Evolutionary conservation across 2,113 vertebrate genomes (phyloP).

Genomic region (Gnathonemus longibarbis): DNA sequence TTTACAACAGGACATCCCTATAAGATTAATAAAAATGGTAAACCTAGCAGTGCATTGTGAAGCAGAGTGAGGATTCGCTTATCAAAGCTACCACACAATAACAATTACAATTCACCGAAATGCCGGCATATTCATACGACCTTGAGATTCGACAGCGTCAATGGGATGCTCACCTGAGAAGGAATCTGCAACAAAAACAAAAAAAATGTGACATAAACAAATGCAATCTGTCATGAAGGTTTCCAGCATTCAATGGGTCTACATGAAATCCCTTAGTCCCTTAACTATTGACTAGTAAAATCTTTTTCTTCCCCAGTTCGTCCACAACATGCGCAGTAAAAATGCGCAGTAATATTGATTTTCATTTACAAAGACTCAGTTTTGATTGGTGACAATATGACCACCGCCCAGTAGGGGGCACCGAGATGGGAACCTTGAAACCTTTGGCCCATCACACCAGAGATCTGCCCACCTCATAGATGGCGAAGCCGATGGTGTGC

Average conservation of each 20-base stretch:
- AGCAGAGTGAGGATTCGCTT: not conserved
- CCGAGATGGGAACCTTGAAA: not conserved
- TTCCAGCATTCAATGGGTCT: not conserved
- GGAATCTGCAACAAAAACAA: conserved; percentile 48
- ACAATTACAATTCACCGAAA: not conserved
- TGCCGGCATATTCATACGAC: not conserved
- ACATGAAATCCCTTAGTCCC: not conserved
- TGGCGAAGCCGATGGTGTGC: conserved; percentile 88
- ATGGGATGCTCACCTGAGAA: conserved; percentile 47
- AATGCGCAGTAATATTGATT: not conserved
- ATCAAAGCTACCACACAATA: not conserved
- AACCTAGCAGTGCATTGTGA: not conserved
- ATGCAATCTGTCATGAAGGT: not conserved
- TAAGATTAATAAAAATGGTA: not conserved
- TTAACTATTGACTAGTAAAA: not conserved
- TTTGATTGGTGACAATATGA: not conserved
- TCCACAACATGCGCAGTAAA: not conserved
- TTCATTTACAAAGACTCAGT: not conserved
- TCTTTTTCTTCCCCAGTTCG: not conserved
- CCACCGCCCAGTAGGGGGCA: not conserved
- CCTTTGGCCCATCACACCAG: not conserved
- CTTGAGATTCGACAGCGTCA: not conserved
- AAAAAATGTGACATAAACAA: not conserved
- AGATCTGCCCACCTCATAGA: conserved; percentile 73
- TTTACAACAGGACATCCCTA: not conserved